Percentiles rank a stretch among this genome's conserved stretches.
These are phyloP conservation scores for Volucella zonaria DNA, from an alignment of 2,888 invertebrate genomes.

Conservation along the genomic window DNA sequence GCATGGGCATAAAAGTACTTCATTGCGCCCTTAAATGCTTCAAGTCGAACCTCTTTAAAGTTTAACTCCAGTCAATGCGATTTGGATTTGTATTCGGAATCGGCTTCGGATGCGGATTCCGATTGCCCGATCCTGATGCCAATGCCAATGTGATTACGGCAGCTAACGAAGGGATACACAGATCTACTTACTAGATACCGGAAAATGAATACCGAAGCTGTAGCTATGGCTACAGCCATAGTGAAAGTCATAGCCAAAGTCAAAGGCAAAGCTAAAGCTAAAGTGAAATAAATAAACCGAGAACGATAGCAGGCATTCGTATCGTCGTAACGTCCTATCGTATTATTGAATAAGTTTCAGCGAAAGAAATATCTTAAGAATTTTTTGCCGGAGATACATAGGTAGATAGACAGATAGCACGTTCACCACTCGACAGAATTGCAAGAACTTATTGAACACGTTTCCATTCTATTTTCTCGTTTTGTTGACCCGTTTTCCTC, in stretches of 20 bases:
- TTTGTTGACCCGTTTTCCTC: constrained; percentile 53
- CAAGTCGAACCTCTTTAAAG: constrained; percentile 44
- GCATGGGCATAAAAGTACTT: not conserved
- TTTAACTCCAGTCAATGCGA: constrained; percentile 39
- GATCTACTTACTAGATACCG: constrained; percentile 41
- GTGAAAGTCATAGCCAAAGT: constrained; percentile 13
- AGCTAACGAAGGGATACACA: constrained; percentile 14
- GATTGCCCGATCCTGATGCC: too few species aligned
- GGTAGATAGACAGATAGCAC: constrained; percentile 25
- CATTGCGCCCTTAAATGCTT: constrained; percentile 31
- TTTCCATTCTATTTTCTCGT: constrained; percentile 34
- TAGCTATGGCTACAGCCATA: not conserved
- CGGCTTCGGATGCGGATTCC: too few species aligned
- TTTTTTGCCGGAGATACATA: constrained; percentile 35
- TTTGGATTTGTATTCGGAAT: not conserved
- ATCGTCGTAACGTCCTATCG: too few species aligned
- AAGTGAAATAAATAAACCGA: not conserved
- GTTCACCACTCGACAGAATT: constrained; percentile 62
- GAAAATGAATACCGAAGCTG: constrained; percentile 12
- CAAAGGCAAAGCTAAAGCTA: constrained; percentile 27
- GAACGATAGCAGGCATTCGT: constrained; percentile 41
- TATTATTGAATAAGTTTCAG: constrained; percentile 69
- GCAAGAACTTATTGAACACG: constrained; percentile 61
- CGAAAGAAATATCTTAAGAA: constrained; percentile 58
- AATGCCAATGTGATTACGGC: constrained; percentile 15